Evolutionary conservation across 2,888 invertebrate genomes (phyloP).

Genomic region (Drosophila pseudotakahashii): DNA sequence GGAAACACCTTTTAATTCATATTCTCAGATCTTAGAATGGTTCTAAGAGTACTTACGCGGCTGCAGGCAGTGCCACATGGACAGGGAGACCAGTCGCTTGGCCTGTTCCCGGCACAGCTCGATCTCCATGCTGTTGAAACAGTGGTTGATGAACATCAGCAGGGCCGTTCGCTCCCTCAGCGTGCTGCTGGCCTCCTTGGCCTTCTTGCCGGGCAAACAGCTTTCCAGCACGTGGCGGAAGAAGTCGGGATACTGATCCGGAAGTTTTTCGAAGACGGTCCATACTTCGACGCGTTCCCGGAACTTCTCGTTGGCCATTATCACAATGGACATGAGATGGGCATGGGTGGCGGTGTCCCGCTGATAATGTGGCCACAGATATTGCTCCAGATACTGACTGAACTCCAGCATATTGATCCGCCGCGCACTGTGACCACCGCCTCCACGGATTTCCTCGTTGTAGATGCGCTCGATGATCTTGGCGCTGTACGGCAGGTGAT

Average conservation of each 20-base stretch:
- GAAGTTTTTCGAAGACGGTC: slow-evolving; percentile 93
- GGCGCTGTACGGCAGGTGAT: slow-evolving; percentile 90
- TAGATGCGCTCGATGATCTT: slow-evolving; percentile 95
- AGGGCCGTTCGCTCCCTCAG: slow-evolving; percentile 92
- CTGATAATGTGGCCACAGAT: slow-evolving; percentile 97
- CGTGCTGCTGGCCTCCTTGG: slow-evolving; percentile 41
- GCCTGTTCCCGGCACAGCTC: slow-evolving; percentile 96
- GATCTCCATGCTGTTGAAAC: slow-evolving; percentile 99
- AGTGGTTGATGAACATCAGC: slow-evolving; percentile 96
- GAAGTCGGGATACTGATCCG: slow-evolving; percentile 91
- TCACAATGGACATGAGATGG: slow-evolving; percentile 98
- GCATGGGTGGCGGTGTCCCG: slow-evolving; percentile 90
- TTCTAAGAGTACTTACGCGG: slow-evolving; percentile 86
- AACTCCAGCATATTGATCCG: slow-evolving; percentile 98
- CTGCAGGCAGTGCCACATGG: slow-evolving; percentile 96
- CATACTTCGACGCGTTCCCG: slow-evolving; percentile 98
- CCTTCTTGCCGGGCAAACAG: slow-evolving; percentile 85
- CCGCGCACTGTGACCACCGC: slow-evolving; percentile 91
- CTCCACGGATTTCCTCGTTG: slow-evolving; percentile 91
- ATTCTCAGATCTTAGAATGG: background rate
- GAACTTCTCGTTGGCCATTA: slow-evolving; percentile 99
- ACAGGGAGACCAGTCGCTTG: slow-evolving; percentile 94
- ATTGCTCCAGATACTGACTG: slow-evolving; percentile 98
- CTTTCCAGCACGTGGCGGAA: slow-evolving; percentile 92
- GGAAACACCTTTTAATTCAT: background rate